These are phyloP conservation scores for Physella acuta DNA, from an alignment of 1,140 invertebrate genomes.

Conservation along the genomic window DNA sequence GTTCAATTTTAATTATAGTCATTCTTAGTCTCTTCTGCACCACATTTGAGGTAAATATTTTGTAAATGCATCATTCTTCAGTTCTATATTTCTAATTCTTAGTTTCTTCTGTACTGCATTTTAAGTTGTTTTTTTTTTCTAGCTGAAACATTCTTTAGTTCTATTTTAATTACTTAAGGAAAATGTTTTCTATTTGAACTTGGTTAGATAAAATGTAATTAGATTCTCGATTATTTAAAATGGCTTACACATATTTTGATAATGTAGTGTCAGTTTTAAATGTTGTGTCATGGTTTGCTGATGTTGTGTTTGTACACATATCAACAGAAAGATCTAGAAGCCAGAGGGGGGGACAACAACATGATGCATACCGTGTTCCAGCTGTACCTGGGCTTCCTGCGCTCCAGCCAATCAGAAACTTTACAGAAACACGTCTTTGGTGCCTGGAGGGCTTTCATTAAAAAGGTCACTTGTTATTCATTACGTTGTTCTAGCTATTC, in stretches of 20 bases:
- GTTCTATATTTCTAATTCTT: conserved; percentile 79
- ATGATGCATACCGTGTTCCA: conserved; percentile 77
- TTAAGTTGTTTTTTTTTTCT: too few species aligned
- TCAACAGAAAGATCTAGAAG: conserved; percentile 65
- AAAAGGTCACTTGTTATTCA: conserved; percentile 74
- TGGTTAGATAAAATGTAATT: too few species aligned
- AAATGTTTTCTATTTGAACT: too few species aligned
- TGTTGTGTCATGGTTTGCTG: too few species aligned
- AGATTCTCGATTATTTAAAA: too few species aligned
- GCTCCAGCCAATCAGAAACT: conserved; percentile 85
- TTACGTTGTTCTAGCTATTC: too few species aligned
- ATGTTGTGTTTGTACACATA: not conserved
- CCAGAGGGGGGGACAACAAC: conserved; percentile 72
- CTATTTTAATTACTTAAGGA: too few species aligned
- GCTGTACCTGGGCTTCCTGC: conserved; percentile 82
- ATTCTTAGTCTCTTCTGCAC: conserved; percentile 81
- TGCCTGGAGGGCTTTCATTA: conserved; percentile 84
- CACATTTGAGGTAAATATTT: conserved; percentile 68
- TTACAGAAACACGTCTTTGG: conserved; percentile 89
- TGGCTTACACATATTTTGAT: too few species aligned
- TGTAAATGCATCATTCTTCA: too few species aligned
- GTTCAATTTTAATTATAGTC: conserved; percentile 83
- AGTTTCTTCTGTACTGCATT: conserved; percentile 83
- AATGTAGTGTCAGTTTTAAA: too few species aligned
- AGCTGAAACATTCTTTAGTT: too few species aligned